A percentile compares a stretch with the other conserved stretches of the same genome.
Conservation (phyloP, 2,113 vertebrate species). For the Oophaga pumilio region DNA sequence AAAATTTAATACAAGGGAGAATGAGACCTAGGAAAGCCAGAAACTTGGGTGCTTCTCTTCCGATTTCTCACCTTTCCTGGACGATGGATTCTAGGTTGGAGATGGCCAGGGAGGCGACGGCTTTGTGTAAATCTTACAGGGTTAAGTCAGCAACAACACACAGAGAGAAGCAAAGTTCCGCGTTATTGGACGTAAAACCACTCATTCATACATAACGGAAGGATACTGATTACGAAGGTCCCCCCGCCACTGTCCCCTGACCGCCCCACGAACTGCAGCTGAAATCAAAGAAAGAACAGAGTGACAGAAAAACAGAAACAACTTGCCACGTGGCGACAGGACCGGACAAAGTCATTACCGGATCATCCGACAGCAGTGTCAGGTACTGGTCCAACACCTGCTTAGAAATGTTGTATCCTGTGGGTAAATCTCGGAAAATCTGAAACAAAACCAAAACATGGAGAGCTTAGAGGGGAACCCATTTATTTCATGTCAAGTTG, state of each 20-base stretch:
- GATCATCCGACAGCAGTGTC: conserved; percentile 88
- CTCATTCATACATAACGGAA: conserved; percentile 48
- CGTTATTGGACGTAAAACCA: not conserved
- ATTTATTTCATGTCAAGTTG: too few relatives aligned
- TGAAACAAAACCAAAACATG: conserved; percentile 46
- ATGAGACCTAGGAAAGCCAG: too few relatives aligned
- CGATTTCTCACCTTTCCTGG: conserved; percentile 83
- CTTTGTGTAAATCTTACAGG: conserved; percentile 83
- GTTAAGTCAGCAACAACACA: conserved; percentile 69
- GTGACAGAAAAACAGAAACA: too few relatives aligned
- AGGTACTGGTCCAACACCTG: conserved; percentile 93
- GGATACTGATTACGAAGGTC: conserved; percentile 94
- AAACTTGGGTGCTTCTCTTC: not conserved
- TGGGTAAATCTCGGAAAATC: conserved; percentile 89
- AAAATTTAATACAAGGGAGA: too few relatives aligned
- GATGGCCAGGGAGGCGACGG: conserved; percentile 81
- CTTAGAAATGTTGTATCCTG: conserved; percentile 86
- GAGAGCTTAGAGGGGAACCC: not conserved
- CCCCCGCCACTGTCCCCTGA: conserved; percentile 92
- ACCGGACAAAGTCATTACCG: conserved; percentile 70
- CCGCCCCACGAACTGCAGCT: conserved; percentile 93
- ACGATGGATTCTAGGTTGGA: conserved; percentile 89
- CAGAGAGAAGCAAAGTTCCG: not conserved
- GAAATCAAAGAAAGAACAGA: not conserved
- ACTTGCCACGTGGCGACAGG: not conserved